Conservation (phyloP, 2,797 vertebrate species). For the Paguma larvata region DNA sequence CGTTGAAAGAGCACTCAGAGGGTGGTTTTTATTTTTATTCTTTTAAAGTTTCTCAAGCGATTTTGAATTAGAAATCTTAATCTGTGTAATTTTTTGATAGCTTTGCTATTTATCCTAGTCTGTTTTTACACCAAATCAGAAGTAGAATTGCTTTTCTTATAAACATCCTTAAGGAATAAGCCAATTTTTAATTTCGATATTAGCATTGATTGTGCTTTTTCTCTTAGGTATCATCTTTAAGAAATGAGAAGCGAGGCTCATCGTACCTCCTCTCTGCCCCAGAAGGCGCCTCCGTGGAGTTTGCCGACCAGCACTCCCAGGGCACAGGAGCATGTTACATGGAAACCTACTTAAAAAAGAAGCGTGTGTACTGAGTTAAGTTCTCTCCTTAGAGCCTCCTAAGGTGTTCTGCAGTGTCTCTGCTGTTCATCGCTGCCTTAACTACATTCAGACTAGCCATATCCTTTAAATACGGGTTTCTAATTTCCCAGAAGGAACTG, state of each 20-base stretch:
- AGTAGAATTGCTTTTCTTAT: not conserved
- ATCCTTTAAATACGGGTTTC: slow-evolving; percentile 78
- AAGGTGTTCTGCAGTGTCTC: slow-evolving; percentile 66
- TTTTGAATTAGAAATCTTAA: not conserved
- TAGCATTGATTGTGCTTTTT: not conserved
- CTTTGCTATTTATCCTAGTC: not conserved
- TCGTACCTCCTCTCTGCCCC: slow-evolving; percentile 92
- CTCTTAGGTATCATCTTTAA: slow-evolving; percentile 83
- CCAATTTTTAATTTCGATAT: not conserved
- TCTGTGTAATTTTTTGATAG: not conserved
- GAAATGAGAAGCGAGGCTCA: slow-evolving; percentile 95
- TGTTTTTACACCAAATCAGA: not conserved
- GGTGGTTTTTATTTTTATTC: not conserved
- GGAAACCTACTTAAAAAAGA: slow-evolving; percentile 96
- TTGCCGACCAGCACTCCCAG: slow-evolving; percentile 92
- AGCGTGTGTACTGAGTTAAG: slow-evolving; percentile 92
- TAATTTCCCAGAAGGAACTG: slow-evolving; percentile 60
- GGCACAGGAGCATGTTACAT: slow-evolving; percentile 92
- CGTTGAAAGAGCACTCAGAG: not conserved
- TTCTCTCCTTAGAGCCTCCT: slow-evolving; percentile 63
- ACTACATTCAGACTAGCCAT: slow-evolving; percentile 77
- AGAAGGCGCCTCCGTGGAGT: slow-evolving; percentile 90
- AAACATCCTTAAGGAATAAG: not conserved
- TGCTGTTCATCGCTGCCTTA: slow-evolving; percentile 87
- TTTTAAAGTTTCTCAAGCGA: not conserved